These are phyloP conservation scores for Equus quagga DNA, from an alignment of 2,113 vertebrate species.

Conservation along the genomic window DNA sequence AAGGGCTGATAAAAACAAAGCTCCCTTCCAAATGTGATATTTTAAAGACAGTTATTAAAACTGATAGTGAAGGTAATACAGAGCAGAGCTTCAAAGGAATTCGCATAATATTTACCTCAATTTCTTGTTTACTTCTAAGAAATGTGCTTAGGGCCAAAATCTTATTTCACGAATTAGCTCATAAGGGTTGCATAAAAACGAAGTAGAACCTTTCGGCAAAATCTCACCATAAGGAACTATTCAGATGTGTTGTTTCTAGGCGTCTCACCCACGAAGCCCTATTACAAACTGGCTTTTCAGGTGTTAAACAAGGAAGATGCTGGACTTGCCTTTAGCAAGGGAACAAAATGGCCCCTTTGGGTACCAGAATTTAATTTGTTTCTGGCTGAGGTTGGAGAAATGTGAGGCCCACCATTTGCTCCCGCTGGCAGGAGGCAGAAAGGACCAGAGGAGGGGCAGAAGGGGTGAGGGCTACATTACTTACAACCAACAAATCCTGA, in stretches of 20 bases:
- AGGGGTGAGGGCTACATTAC: neutral
- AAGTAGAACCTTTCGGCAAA: slow-evolving; percentile 8
- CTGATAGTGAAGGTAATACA: neutral
- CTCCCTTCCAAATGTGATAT: slow-evolving; percentile 44
- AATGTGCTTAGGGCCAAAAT: neutral
- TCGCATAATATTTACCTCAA: slow-evolving; percentile 29
- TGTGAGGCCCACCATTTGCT: neutral
- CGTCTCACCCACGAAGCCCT: neutral
- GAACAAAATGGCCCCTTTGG: neutral
- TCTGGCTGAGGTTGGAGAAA: neutral
- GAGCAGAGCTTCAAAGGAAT: slow-evolving; percentile 16
- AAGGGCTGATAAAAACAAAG: slow-evolving; percentile 59
- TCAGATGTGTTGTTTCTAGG: neutral
- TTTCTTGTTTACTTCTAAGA: slow-evolving; percentile 43
- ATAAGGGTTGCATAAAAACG: neutral
- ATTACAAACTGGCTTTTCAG: neutral
- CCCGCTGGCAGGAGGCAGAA: neutral
- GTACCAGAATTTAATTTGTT: neutral
- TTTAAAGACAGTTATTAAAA: slow-evolving; percentile 70
- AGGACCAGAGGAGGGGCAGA: neutral
- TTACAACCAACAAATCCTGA: neutral
- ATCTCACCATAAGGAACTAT: neutral
- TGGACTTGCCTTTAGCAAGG: neutral
- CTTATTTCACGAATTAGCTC: slow-evolving; percentile 35
- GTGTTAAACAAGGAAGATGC: neutral